phyloP scores from a whole-genome alignment of 2,888 invertebrate genomes.

The Cetonia aurata region DNA sequence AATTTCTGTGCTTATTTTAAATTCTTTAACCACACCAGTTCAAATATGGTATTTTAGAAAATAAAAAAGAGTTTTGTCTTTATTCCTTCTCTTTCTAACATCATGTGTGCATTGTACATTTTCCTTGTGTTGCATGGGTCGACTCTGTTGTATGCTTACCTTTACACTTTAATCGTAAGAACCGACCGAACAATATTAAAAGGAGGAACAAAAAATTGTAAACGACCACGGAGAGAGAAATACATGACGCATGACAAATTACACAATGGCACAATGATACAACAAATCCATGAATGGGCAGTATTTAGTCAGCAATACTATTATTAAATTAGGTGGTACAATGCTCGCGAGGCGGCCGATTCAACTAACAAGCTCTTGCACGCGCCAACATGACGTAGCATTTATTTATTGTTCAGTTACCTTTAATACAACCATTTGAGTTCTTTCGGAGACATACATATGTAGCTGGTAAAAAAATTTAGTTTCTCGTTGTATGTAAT shows the following conservation, averaged over 20 bases:
- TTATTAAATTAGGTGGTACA: conserved; percentile 63
- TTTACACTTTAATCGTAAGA: conserved; percentile 35
- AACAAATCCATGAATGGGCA: conserved; percentile 60
- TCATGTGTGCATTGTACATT: too few relatives aligned
- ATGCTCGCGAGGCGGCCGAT: conserved; percentile 59
- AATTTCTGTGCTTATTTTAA: too few relatives aligned
- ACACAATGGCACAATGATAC: conserved; percentile 60
- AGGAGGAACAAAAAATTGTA: conserved; percentile 29
- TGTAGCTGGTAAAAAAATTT: too few relatives aligned
- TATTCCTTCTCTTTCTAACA: too few relatives aligned
- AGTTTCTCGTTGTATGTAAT: background rate
- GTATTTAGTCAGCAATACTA: conserved; percentile 62
- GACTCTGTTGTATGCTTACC: conserved; percentile 23
- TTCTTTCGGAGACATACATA: background rate
- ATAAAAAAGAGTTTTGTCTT: too few relatives aligned
- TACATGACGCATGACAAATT: conserved; percentile 57
- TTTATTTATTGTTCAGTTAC: conserved; percentile 16
- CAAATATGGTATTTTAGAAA: too few relatives aligned
- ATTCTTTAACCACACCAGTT: too few relatives aligned
- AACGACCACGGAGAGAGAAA: conserved; percentile 42
- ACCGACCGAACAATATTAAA: conserved; percentile 32
- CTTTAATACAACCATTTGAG: conserved; percentile 9
- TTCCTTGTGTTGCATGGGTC: background rate
- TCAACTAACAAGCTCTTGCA: conserved; percentile 58
- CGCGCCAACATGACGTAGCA: conserved; percentile 55